Conservation (phyloP, 2,113 vertebrate species). For the Sylvilagus bachmani region DNA sequence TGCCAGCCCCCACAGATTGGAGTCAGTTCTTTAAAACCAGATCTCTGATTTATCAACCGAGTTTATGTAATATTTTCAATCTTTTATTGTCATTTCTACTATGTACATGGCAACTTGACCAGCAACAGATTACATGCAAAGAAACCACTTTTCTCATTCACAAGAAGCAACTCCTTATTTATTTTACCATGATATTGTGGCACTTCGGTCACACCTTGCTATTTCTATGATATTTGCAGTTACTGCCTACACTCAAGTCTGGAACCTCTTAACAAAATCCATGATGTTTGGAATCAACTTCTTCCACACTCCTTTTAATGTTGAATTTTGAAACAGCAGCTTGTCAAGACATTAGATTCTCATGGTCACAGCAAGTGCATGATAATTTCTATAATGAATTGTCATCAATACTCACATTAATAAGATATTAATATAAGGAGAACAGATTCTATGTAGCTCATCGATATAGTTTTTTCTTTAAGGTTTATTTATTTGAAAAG, state of each 20-base stretch:
- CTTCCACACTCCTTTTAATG: not conserved
- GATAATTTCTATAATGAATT: no score
- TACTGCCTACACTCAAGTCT: not conserved
- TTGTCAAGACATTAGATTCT: no score
- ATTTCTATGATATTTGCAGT: not conserved
- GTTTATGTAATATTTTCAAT: not conserved
- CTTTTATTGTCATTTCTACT: not conserved
- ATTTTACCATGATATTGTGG: not conserved
- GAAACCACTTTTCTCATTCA: not conserved
- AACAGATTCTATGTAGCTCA: no score
- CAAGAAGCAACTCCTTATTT: not conserved
- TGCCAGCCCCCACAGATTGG: no score
- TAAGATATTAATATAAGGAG: no score
- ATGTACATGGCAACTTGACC: not conserved
- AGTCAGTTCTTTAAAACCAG: not conserved
- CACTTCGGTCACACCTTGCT: not conserved
- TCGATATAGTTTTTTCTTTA: no score
- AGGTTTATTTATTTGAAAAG: no score
- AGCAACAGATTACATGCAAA: not conserved
- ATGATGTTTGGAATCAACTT: not conserved
- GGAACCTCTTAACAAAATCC: not conserved
- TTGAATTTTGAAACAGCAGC: not conserved
- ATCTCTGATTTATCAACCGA: not conserved
- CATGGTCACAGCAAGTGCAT: no score
- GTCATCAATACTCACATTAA: no score